Evolutionary conservation across 2,888 invertebrate species (phyloP).

Genomic region (Drosophila stalkeri): DNA sequence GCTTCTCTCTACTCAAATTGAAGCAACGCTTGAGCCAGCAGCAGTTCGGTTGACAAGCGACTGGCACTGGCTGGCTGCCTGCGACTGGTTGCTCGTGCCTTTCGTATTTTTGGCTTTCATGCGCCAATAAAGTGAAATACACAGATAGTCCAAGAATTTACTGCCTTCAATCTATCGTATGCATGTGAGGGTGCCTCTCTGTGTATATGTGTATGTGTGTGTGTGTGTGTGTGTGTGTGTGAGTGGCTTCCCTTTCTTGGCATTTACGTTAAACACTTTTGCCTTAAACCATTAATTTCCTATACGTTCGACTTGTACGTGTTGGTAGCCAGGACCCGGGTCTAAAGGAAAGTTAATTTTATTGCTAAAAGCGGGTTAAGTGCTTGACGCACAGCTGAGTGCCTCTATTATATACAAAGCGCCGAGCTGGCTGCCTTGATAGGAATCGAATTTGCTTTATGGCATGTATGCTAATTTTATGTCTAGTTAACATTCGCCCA

Average conservation of each 20-base stretch:
- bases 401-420: conserved; percentile 57
- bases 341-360: conserved; percentile 79
- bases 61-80: conserved; percentile 12
- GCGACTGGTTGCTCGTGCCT: conserved; percentile 37
- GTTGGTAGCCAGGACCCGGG: conserved; percentile 47
- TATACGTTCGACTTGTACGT: conserved; percentile 72
- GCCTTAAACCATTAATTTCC: conserved; percentile 84
- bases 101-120: conserved; percentile 66
- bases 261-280: conserved; percentile 82
- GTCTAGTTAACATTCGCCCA: conserved; percentile 57
- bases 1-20: conserved; percentile 81
- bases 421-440: conserved; percentile 54
- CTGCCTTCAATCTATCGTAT: conserved; percentile 65
- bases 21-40: conserved; percentile 53
- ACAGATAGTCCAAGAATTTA: conserved; percentile 74
- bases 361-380: conserved; percentile 84
- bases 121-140: conserved; percentile 78
- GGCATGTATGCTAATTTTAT: conserved; percentile 80
- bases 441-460: conserved; percentile 84
- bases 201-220: conserved; percentile 21
- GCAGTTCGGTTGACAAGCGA: conserved; percentile 31
- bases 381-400: conserved; percentile 74
- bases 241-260: no score
- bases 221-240: conserved; percentile 17
- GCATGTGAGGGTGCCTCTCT: conserved; percentile 23